These are phyloP conservation scores for Pteropus rufus DNA, from an alignment of 2,797 vertebrate genomes.

Conservation along the genomic window DNA sequence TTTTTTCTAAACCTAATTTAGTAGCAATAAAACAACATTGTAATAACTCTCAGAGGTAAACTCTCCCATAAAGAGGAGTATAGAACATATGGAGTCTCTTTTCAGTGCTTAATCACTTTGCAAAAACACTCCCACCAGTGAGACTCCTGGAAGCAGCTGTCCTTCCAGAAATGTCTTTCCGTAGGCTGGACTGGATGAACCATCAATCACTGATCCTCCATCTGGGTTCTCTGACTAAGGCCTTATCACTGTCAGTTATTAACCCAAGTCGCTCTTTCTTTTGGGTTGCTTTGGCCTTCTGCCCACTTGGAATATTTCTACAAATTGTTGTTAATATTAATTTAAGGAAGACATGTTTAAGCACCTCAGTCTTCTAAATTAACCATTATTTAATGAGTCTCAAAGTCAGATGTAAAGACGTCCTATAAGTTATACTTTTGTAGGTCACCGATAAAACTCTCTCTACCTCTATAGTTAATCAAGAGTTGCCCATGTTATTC, in stretches of 20 bases:
- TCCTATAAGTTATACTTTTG: neutral
- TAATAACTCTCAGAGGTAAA: slow-evolving; percentile 19
- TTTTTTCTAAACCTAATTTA: slow-evolving; percentile 5
- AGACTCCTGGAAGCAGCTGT: neutral
- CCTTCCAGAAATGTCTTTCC: neutral
- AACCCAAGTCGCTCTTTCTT: neutral
- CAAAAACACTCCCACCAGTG: neutral
- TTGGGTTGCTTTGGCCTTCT: neutral
- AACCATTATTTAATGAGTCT: neutral
- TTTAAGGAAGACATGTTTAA: neutral
- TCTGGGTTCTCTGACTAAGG: neutral
- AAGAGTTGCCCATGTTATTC: neutral
- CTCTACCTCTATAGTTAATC: neutral
- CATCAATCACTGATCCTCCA: neutral
- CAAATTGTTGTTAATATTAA: neutral
- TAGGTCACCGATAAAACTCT: neutral
- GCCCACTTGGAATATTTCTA: neutral
- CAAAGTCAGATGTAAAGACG: neutral
- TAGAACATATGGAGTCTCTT: neutral
- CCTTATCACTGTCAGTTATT: neutral
- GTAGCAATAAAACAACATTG: neutral
- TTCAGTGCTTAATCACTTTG: neutral
- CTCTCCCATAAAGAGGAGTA: neutral
- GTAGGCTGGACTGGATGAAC: neutral
- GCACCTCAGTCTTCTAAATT: neutral